Evolutionary conservation across 2,113 vertebrate species (phyloP), one percentile per base, ranked within the genome.

Genomic region (Psittacus erithacus): DNA sequence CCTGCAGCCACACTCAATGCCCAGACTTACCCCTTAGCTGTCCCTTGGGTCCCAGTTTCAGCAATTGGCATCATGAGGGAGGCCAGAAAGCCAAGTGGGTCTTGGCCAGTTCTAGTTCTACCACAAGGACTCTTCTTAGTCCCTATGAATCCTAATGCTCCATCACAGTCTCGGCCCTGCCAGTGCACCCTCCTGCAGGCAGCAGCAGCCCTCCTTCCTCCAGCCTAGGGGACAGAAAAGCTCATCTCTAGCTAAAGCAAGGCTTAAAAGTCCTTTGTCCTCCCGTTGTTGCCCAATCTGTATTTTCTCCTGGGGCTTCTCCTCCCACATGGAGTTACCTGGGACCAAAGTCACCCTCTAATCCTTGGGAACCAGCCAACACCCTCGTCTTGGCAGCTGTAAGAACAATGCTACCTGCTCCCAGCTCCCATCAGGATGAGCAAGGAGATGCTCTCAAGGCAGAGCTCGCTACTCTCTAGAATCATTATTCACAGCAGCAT

Each of bases 1-100:
- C 49, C 55, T 1, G 10, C 52, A 8, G 80, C 41, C 17, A 4
- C 3, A 0, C 47, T 57, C 74, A 18, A 27, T 1, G 5, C 76
- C 52, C 81, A 68, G 46, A 6, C 70, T 22, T 9, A 50, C 33
- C 81, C 76, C 47, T 31, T 9, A 1, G 39, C 46, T n/a, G 14
- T 31, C 35, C 64, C 80, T 7, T 3, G 0, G 35, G 27, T 25
- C 57, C 64, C 69, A 10, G 31, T 33, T 71, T 64, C 74, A n/a
- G 49, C 73, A 46, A 17, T 12, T 9, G 50, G 31, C 69, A 44
- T 9, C 5, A 1, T 4, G 35, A 73, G 52, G 50, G 77, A 44
- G 70, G 41, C 35, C 70, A 73, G 46, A 68, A 78, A 29, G 38
- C 65, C 43, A 33, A 10, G 29, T 3, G 19, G 63, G 17, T 65